Evolutionary conservation across 1,140 invertebrate genomes (phyloP).

Genomic region (Pseudomyrmex flavicornis): DNA sequence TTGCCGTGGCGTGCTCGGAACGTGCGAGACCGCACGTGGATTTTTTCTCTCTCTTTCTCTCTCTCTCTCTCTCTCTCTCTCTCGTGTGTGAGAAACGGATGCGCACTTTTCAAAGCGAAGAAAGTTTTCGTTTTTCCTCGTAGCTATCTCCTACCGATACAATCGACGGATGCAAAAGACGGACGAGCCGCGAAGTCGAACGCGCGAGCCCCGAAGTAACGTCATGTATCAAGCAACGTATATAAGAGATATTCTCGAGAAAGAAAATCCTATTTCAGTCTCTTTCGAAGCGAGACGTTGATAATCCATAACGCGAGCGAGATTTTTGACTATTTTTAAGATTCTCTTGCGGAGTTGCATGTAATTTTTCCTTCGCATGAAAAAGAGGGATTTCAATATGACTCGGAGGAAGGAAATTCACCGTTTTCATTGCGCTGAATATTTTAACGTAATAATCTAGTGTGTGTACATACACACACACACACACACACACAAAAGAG

Average conservation of each 20-base stretch:
- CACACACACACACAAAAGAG: background rate
- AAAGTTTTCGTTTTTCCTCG: conserved; percentile 54
- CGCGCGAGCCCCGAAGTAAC: background rate
- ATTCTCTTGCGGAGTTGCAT: too few relatives aligned
- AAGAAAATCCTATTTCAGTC: too few relatives aligned
- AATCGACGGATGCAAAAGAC: conserved; percentile 47
- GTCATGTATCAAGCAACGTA: background rate
- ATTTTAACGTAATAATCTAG: too few relatives aligned
- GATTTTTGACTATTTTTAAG: too few relatives aligned
- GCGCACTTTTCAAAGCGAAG: conserved; percentile 47
- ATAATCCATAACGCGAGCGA: too few relatives aligned
- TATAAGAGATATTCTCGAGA: background rate
- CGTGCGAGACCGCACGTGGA: conserved; percentile 47
- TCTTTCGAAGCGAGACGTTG: too few relatives aligned
- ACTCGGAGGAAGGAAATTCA: too few relatives aligned
- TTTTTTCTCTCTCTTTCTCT: too few relatives aligned
- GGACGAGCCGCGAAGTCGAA: background rate
- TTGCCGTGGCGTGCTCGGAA: conserved; percentile 44
- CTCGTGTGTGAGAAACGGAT: conserved; percentile 49
- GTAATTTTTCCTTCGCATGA: too few relatives aligned
- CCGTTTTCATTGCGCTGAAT: too few relatives aligned
- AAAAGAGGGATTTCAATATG: too few relatives aligned
- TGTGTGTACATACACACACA: background rate
- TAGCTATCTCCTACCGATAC: conserved; percentile 8
- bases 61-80: too few relatives aligned